A percentile compares a stretch with the other conserved stretches of the same genome.
Evolutionary conservation across 2,888 invertebrate genomes (phyloP).

Genomic region (Polyploca ridens): DNA sequence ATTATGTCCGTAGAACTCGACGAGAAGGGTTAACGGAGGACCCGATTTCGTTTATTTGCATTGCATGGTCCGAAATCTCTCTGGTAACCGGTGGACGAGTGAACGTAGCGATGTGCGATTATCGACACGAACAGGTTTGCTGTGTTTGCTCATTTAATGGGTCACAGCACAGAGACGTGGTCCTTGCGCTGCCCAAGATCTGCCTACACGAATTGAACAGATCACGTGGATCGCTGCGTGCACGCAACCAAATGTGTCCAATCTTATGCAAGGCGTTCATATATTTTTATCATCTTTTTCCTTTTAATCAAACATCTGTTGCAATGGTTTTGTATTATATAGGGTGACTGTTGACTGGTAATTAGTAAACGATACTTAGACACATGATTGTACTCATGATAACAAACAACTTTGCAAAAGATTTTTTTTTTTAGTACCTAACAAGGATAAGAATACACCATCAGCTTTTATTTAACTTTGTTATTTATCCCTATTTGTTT

Average conservation of each 20-base stretch:
- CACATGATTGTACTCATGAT: too few species aligned
- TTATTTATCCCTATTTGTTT: too few species aligned
- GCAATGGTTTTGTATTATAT: neutral
- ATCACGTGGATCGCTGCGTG: constrained; percentile 38
- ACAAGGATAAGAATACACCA: too few species aligned
- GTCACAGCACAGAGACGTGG: constrained; percentile 37
- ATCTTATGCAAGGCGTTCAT: constrained; percentile 30
- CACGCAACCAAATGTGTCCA: constrained; percentile 36
- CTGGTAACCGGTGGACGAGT: constrained; percentile 1
- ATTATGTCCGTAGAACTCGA: neutral
- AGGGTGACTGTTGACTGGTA: too few species aligned
- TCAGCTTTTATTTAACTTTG: too few species aligned
- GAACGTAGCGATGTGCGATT: constrained; percentile 18
- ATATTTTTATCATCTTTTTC: constrained; percentile 22
- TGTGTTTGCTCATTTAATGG: constrained; percentile 43
- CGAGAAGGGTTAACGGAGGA: neutral
- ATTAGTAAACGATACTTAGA: too few species aligned
- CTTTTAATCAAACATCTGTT: neutral
- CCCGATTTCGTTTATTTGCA: constrained; percentile 4
- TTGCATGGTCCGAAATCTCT: constrained; percentile 1
- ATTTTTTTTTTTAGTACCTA: too few species aligned
- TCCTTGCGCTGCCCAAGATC: constrained; percentile 29
- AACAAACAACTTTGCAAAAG: too few species aligned
- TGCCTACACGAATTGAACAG: constrained; percentile 42
- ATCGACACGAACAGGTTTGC: constrained; percentile 35